Base-by-base conservation (phyloP, 2,888 invertebrate genomes). In the Drosophila hamatofila region DNA sequence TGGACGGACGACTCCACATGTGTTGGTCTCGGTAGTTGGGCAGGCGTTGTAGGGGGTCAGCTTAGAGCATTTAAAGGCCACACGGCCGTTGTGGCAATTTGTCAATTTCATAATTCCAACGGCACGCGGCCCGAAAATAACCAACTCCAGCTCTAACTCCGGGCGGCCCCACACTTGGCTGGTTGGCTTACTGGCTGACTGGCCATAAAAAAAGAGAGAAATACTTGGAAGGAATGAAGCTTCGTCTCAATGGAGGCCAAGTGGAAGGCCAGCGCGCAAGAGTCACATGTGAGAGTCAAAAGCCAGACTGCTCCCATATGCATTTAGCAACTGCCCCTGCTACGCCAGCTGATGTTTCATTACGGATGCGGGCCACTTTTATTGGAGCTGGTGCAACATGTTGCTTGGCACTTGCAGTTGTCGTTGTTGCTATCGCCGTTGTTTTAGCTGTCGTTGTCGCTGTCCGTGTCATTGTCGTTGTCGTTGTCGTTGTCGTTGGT, bases 31-130 rank as follows among this genome's bases (percentile, higher is more conserved):
- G 72, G 64, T 72, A 58, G 61, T 67, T 72, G 57, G 49, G 41
- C 59, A 76, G 79, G 69, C 58, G 80, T 77, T 75, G 86, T 88
- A 83, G 89, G 78, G 77, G 80, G 77, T 80, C 80, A 80, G 61
- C 71, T 48, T 49, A 33, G 57, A 62, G 80, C 54, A 75, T 69
- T 72, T 71, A 55, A 66, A 75, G 81, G 75, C 76, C 78, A 80
- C 59, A 70, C 81, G 72, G 82, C 68, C 76, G 82, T 73, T 82
- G 77, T 60, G 68, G 86, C 85, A 85, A 91, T 91, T 91, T 91
- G 91, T 91, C 91, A 85, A 85, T 90, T 90, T 86, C 87, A 89
- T 88, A 91, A 89, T 84, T 86, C 78, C 72, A 80, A 75, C 83
- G 76, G 81, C 88, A 83, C 85, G 86, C 70, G 73, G 65, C 66